Base-by-base conservation (phyloP, 2,888 invertebrate species). In the Acanthosoma haemorrhoidale region DNA sequence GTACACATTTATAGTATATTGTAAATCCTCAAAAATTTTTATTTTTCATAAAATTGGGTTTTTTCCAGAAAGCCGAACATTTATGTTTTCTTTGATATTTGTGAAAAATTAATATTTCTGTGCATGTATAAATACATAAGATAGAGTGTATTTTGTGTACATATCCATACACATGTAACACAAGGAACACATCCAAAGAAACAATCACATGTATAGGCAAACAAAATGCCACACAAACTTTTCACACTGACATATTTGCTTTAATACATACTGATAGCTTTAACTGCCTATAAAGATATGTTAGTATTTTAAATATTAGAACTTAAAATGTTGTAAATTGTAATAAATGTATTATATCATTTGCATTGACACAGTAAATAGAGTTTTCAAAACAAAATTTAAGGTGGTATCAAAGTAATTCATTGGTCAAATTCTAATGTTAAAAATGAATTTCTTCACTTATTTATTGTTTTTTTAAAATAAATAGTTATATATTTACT, bases 251-350 rank as follows among this genome's bases (percentile, higher is more conserved):
- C 51, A 51, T 25, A 25, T 25, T 51, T 51, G 51, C 51, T 51
- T 51, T 51, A 51, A 51, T 16, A 51, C 51, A 51, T 51, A 25
- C 51, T 51, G 51, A 51, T 51, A 51, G 51, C 51, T 51, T 51
- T 51, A 51, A 51, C 51, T 51, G 51, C 51, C 51, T 25, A 25
- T 51, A 25, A 51, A 51, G 51, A 51, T 51, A 51, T 51, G 25
- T 25, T 51, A 51, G 51, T 51, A 51, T 51, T 51, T 51, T 51
- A 51, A 51, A 51, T 51, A 51, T 51, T 51, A 51, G 51, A 51
- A 51, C 51, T 25, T 43, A 11, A n/a, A 51, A 51, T 25, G 6
- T 25, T 51, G 51, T 51, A 51, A 51, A 51, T 51, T 51, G 51
- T 51, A 51, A 51, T 25, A 51, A 25, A 51, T 51, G 51, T 51